phyloP scores from a whole-genome alignment of 2,797 vertebrate species.

The Falco cherrug region DNA sequence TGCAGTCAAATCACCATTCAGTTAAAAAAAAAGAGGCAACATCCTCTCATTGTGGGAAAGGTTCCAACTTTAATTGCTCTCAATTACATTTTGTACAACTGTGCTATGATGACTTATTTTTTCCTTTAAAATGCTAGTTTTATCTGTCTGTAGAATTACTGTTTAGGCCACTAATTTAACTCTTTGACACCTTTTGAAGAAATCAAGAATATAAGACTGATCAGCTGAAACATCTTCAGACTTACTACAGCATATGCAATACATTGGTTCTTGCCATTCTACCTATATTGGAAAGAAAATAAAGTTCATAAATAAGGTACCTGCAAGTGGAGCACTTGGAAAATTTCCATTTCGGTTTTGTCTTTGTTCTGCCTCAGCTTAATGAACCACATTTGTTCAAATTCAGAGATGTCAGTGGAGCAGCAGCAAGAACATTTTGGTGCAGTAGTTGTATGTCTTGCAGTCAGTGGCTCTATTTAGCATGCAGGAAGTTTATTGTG shows the following conservation, averaged over 20 bases:
- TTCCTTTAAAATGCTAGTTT: background rate
- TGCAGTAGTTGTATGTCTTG: background rate
- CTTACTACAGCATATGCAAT: background rate
- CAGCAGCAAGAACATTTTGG: background rate
- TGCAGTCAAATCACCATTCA: background rate
- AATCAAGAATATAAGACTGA: background rate
- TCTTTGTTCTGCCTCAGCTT: constrained; percentile 36
- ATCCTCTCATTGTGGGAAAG: background rate
- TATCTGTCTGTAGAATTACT: background rate
- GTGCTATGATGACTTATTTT: background rate
- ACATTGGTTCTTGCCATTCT: background rate
- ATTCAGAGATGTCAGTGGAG: constrained; percentile 14
- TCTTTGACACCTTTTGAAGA: background rate
- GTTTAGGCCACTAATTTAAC: background rate
- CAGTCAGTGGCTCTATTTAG: constrained; percentile 15
- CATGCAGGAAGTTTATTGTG: constrained; percentile 9
- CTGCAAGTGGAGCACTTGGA: background rate
- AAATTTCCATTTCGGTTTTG: constrained; percentile 18
- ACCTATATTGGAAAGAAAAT: background rate
- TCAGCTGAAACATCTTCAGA: background rate
- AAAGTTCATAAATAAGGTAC: background rate
- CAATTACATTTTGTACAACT: background rate
- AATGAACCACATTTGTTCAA: constrained; percentile 43
- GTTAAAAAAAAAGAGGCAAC: background rate
- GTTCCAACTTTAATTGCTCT: background rate